phyloP scores from a whole-genome alignment of 2,113 vertebrate genomes.

The Equus quagga region DNA sequence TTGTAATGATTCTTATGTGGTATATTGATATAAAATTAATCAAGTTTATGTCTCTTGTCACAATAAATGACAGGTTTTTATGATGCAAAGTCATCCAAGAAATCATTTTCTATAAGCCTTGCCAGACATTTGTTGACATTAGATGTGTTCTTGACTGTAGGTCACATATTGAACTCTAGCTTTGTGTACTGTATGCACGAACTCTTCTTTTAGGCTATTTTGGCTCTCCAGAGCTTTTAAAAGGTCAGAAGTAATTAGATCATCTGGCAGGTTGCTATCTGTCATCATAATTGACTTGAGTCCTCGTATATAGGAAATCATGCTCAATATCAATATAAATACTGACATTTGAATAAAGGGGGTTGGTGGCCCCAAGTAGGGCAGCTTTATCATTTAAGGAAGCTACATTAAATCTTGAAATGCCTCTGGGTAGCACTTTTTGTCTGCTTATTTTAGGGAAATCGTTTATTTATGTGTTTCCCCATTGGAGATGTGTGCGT shows the following conservation, averaged over 20 bases:
- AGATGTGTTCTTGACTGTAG: slow-evolving; percentile 78
- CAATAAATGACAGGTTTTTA: slow-evolving; percentile 79
- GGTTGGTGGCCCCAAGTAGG: not conserved
- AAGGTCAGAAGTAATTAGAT: slow-evolving; percentile 87
- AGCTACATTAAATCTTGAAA: not conserved
- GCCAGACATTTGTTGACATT: slow-evolving; percentile 84
- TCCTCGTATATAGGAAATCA: slow-evolving; percentile 80
- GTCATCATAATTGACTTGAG: slow-evolving; percentile 84
- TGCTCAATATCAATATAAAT: slow-evolving; percentile 74
- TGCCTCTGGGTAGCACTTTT: not conserved
- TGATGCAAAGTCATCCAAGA: slow-evolving; percentile 82
- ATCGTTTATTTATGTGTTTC: not conserved
- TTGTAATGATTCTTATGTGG: slow-evolving; percentile 68
- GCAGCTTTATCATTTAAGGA: not conserved
- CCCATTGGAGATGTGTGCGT: not conserved
- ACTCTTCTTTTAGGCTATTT: slow-evolving; percentile 80
- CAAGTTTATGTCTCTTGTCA: slow-evolving; percentile 78
- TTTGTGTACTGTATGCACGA: slow-evolving; percentile 82
- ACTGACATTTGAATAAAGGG: slow-evolving; percentile 78
- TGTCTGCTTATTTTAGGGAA: not conserved
- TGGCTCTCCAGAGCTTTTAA: slow-evolving; percentile 83
- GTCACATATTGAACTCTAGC: slow-evolving; percentile 79
- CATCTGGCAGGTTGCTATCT: slow-evolving; percentile 81
- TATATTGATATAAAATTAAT: slow-evolving; percentile 81
- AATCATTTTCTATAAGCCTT: slow-evolving; percentile 84